phyloP scores from a whole-genome alignment of 2,113 vertebrate genomes.

The Lathamus discolor region DNA sequence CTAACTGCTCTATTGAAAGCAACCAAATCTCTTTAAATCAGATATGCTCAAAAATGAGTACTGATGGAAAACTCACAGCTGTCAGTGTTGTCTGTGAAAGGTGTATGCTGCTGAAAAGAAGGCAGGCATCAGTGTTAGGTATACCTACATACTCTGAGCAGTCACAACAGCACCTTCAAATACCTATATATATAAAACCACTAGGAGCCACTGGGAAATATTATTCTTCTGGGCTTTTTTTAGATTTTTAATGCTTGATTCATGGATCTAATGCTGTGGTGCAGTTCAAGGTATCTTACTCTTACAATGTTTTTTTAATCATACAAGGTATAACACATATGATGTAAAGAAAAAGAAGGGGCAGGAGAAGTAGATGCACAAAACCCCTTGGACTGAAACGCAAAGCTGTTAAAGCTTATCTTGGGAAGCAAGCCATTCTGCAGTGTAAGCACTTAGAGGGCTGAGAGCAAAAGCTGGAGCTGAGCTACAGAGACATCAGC shows the following conservation, averaged over 20 bases:
- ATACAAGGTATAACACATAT: rapidly evolving
- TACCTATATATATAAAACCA: background rate
- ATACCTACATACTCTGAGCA: background rate
- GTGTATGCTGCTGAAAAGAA: background rate
- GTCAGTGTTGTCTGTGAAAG: rapidly evolving
- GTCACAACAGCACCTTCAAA: background rate
- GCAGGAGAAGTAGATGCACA: too few species aligned
- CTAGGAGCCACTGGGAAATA: background rate
- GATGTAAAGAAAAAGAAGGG: background rate
- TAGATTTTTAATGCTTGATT: background rate
- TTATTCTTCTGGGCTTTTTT: background rate
- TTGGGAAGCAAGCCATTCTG: background rate
- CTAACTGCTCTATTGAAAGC: background rate
- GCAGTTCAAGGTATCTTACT: background rate
- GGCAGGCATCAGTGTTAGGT: too few species aligned
- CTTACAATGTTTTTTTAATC: rapidly evolving
- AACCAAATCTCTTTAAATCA: background rate
- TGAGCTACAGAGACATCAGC: background rate
- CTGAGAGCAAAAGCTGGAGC: background rate
- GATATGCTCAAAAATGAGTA: background rate
- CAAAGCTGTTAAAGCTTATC: background rate
- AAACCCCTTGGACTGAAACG: too few species aligned
- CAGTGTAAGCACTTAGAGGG: too few species aligned
- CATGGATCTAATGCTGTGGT: background rate
- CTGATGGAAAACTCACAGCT: background rate